phyloP scores from a whole-genome alignment of 2,888 invertebrate genomes.

The Ypsolopha sequella region DNA sequence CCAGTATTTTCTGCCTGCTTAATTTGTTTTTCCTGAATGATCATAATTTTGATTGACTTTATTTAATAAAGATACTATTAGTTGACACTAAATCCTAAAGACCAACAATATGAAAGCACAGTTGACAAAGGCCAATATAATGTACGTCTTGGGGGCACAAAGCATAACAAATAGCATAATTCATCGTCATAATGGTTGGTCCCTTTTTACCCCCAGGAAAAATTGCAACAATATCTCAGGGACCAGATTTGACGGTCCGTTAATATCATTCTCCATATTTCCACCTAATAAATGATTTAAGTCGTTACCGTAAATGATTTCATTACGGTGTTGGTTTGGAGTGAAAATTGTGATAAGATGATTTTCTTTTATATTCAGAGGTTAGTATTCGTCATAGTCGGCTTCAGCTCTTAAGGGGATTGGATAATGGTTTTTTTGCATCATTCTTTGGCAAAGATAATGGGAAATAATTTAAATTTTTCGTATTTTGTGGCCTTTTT shows the following conservation, averaged over 20 bases:
- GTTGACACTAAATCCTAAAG: background rate
- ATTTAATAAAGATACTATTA: background rate
- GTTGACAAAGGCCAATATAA: slow-evolving; percentile 4
- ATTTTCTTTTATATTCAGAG: too few relatives aligned
- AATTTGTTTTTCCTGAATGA: background rate
- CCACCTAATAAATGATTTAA: slow-evolving; percentile 15
- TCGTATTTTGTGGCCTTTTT: too few relatives aligned
- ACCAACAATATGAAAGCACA: background rate
- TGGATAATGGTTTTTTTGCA: too few relatives aligned
- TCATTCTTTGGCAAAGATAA: too few relatives aligned
- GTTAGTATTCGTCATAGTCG: too few relatives aligned
- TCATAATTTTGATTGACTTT: background rate
- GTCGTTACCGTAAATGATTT: slow-evolving; percentile 1
- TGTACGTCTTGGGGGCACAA: slow-evolving; percentile 17
- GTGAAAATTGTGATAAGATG: too few relatives aligned
- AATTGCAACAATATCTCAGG: slow-evolving; percentile 32
- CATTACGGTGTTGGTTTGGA: background rate
- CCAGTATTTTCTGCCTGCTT: background rate
- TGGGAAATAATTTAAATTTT: too few relatives aligned
- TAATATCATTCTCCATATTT: slow-evolving; percentile 19
- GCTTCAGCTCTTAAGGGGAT: too few relatives aligned
- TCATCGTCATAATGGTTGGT: slow-evolving; percentile 27
- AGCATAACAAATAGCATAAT: slow-evolving; percentile 40
- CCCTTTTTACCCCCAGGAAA: slow-evolving; percentile 28
- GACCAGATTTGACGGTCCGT: slow-evolving; percentile 19